phyloP scores from a whole-genome alignment of 2,797 vertebrate genomes.

The Cynodonichthys magdalenae region DNA sequence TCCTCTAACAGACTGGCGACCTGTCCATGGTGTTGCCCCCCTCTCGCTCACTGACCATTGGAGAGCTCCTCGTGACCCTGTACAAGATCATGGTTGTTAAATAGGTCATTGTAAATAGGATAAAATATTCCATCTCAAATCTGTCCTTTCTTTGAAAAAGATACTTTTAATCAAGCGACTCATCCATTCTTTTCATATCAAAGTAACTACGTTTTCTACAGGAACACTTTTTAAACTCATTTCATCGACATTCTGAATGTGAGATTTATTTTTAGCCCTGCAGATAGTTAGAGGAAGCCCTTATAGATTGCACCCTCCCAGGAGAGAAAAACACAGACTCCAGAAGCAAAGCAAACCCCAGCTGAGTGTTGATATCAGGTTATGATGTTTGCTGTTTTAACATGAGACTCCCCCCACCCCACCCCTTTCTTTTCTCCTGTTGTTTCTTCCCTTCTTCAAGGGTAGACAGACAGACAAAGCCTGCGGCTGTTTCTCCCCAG shows the following conservation, averaged over 20 bases:
- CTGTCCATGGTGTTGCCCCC: too few species aligned
- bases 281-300: conserved; percentile 61
- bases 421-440: conserved; percentile 65
- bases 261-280: conserved; percentile 71
- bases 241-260: conserved; percentile 30
- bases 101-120: too few species aligned
- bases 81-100: too few species aligned
- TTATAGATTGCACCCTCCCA: conserved; percentile 59
- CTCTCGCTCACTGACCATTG: too few species aligned
- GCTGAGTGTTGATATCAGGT: conserved; percentile 72
- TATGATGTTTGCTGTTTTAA: conserved; percentile 80
- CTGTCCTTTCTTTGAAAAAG: not conserved
- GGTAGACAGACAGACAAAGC: conserved; percentile 67
- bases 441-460: conserved; percentile 67
- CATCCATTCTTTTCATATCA: not conserved
- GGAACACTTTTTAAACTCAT: conserved; percentile 31
- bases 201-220: conserved; percentile 15
- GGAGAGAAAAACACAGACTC: conserved; percentile 61
- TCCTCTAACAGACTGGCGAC: too few species aligned
- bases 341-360: conserved; percentile 64
- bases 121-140: not conserved
- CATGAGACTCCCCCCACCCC: conserved; percentile 53
- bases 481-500: conserved; percentile 62
- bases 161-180: too few species aligned
- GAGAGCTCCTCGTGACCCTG: too few species aligned